Base-by-base conservation (phyloP, 2,797 vertebrate species). In the Melanotaenia pygmaea region DNA sequence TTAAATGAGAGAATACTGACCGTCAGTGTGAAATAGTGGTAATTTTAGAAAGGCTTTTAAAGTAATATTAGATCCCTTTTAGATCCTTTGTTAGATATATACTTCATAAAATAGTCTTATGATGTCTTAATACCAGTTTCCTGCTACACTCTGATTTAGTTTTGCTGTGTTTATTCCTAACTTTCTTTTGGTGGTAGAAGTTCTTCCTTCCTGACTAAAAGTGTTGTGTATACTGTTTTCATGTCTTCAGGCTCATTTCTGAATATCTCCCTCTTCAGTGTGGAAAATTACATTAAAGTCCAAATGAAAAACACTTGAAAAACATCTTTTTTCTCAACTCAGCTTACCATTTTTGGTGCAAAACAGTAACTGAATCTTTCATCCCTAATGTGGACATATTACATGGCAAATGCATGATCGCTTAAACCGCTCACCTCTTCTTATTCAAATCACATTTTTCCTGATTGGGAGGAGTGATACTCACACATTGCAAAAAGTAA, bases 341-440 rank as follows among this genome's bases (percentile, higher is more conserved):
- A 68, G 87, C 86, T 91, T 91, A 88, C 85, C 60, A 51, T 79
- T 86, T 92, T 89, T 76, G 85, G 88, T 83, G 77, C 84, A 69
- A 76, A 88, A 81, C 20, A 3, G 91, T 83, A 94, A 94, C 87
- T 78, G 65, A 88, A 93, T 92, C 88, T 86, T 90, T 92, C 72
- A 81, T 90, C 82, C 84, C 79, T 92, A 94, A 93, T 82, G 81
- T 91, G 80, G 87, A 89, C 88, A 86, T 92, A 93, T 94, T 94
- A 93, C 92, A 92, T 90, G 94, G 91, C 86, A 91, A 93, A 94
- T 92, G 90, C 92, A 90, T 76, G 88, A 93, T 93, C 93, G 92
- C 88, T 91, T 91, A 93, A 93, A 93, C 86, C 91, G 91, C 89
- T 93, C 91, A 89, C 90, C 84, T 92, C 85, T 63, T 72, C 84